These are phyloP conservation scores for Rutilus rutilus DNA, from an alignment of 2,113 vertebrate species.

Conservation along the genomic window DNA sequence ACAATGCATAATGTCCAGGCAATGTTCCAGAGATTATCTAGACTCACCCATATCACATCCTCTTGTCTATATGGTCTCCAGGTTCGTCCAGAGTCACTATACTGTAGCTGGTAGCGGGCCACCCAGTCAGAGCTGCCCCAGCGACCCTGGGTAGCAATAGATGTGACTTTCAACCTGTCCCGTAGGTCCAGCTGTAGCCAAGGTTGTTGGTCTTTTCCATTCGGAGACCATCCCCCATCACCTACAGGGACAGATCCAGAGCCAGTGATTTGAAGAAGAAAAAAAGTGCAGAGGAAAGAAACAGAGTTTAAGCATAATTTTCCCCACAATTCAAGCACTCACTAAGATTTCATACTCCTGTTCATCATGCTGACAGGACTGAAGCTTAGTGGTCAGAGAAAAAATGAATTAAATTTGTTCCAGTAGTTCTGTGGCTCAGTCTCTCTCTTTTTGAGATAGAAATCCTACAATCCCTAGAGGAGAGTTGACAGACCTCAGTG, in stretches of 20 bases:
- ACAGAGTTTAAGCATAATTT: neutral
- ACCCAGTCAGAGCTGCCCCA: conserved; percentile 87
- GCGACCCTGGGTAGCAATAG: conserved; percentile 82
- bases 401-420: conserved; percentile 30
- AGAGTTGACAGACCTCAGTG: conserved; percentile 18
- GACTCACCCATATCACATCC: conserved; percentile 64
- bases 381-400: conserved; percentile 17
- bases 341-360: conserved; percentile 33
- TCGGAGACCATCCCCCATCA: conserved; percentile 83
- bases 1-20: neutral
- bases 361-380: conserved; percentile 40
- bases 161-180: conserved; percentile 81
- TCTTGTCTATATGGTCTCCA: conserved; percentile 85
- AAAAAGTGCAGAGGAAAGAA: conserved; percentile 4
- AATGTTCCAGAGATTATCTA: neutral
- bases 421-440: neutral
- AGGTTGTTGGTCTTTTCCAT: conserved; percentile 74
- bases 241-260: conserved; percentile 65
- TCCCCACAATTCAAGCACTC: conserved; percentile 15
- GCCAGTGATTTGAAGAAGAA: conserved; percentile 19
- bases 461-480: conserved; percentile 20
- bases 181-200: conserved; percentile 87
- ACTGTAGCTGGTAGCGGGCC: conserved; percentile 81
- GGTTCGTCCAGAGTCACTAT: conserved; percentile 84
- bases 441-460: neutral